A percentile compares a stretch with the other conserved stretches of the same genome.
These are phyloP conservation scores for Meandrina meandrites DNA, from an alignment of 92 coral and sea anemone species.

Conservation along the genomic window DNA sequence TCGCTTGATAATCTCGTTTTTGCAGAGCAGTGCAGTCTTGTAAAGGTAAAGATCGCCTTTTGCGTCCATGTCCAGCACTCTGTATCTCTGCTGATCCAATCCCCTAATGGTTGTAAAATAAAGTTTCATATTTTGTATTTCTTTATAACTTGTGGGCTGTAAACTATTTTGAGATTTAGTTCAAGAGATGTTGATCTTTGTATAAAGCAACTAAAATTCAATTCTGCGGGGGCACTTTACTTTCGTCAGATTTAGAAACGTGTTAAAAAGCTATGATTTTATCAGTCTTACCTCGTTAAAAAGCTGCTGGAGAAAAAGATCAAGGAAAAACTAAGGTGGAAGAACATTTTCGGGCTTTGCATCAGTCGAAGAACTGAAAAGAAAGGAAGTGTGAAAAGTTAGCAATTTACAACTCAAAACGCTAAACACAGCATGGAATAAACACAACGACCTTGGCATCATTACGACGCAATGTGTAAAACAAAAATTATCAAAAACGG, in stretches of 20 bases:
- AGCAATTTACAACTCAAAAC: not conserved
- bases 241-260: too few relatives aligned
- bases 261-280: too few relatives aligned
- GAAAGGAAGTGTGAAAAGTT: too few relatives aligned
- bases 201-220: too few relatives aligned
- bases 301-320: not conserved
- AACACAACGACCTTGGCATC: too few relatives aligned
- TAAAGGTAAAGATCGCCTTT: slow-evolving; percentile 21
- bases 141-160: too few relatives aligned
- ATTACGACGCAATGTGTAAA: too few relatives aligned
- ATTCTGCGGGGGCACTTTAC: too few relatives aligned
- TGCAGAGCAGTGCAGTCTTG: slow-evolving; percentile 3
- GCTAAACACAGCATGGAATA: too few relatives aligned
- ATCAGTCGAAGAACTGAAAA: not conserved
- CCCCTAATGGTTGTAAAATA: not conserved
- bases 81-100: not conserved
- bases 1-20: slow-evolving; percentile 1
- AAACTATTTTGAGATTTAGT: not conserved
- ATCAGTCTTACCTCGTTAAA: not conserved
- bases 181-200: too few relatives aligned
- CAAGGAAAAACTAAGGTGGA: not conserved
- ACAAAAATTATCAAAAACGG: too few relatives aligned
- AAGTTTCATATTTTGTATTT: not conserved
- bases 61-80: not conserved
- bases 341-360: not conserved